A percentile compares a stretch with the other conserved stretches of the same genome.
phyloP scores from a whole-genome alignment of 1,140 invertebrate species.

The Aleiodes sp. region DNA sequence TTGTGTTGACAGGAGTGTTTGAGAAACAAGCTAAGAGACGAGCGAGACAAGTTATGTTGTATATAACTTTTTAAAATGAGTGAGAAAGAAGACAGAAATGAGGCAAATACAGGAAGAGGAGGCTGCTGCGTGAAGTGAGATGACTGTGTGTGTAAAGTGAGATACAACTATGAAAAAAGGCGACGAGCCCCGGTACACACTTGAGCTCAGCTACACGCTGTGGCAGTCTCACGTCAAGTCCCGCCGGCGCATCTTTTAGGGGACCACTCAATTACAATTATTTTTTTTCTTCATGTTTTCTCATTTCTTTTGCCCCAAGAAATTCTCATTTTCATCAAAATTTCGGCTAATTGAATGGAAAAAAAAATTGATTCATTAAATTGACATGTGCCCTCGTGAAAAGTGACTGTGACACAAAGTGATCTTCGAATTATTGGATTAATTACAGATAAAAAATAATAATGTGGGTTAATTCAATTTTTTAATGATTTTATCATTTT shows the following conservation, averaged over 20 bases:
- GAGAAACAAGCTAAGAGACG: too few species aligned
- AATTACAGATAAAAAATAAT: neutral
- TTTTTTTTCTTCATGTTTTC: neutral
- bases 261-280: conserved; percentile 24
- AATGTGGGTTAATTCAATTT: neutral
- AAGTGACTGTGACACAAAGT: neutral
- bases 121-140: too few species aligned
- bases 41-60: too few species aligned
- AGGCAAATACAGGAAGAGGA: conserved; percentile 32
- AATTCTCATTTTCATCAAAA: neutral
- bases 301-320: neutral
- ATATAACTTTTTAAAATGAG: too few species aligned
- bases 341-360: too few species aligned
- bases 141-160: conserved; percentile 27
- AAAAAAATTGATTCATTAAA: neutral
- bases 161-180: conserved; percentile 22
- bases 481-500: neutral
- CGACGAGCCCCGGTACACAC: neutral
- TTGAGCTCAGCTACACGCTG: conserved; percentile 27
- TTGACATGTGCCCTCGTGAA: neutral
- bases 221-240: conserved; percentile 56
- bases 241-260: conserved; percentile 52
- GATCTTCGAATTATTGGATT: neutral
- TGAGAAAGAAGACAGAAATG: neutral
- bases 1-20: too few species aligned